These are phyloP conservation scores for Rhagonycha lutea DNA, from an alignment of 2,888 invertebrate species.

Conservation along the genomic window DNA sequence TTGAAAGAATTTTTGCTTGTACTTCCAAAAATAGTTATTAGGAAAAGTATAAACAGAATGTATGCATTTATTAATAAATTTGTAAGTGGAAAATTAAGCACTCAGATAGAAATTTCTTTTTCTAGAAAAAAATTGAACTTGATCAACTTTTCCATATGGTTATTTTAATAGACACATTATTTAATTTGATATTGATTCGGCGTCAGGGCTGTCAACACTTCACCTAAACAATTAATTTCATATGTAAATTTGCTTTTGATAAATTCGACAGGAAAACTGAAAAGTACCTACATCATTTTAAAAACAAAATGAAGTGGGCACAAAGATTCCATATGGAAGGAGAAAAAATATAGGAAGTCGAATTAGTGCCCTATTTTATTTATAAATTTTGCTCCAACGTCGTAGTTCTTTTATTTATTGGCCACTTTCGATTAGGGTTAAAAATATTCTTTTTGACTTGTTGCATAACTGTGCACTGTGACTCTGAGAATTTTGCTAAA, in stretches of 20 bases:
- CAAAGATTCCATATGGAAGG: no score
- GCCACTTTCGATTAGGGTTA: not conserved
- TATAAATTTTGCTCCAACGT: not conserved
- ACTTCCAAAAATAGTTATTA: not conserved
- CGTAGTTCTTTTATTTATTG: not conserved
- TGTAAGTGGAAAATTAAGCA: no score
- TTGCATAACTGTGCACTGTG: not conserved
- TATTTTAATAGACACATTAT: not conserved
- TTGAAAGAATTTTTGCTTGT: not conserved
- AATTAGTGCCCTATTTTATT: no score
- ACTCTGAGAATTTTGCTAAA: not conserved
- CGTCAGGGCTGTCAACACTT: not conserved
- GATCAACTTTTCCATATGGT: not conserved
- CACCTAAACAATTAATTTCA: not conserved
- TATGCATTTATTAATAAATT: not conserved
- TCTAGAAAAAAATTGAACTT: not conserved
- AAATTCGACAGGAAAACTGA: not conserved
- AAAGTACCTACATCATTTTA: not conserved
- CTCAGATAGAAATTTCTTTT: no score
- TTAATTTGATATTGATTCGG: not conserved
- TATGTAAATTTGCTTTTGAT: not conserved
- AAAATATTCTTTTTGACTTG: not conserved
- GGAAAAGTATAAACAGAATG: not conserved
- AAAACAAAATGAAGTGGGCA: no score
- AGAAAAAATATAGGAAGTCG: no score